A percentile compares a stretch with the other conserved stretches of the same genome.
Conservation (phyloP, 1,140 invertebrate genomes). For the Anagrus nilaparvatae region DNA sequence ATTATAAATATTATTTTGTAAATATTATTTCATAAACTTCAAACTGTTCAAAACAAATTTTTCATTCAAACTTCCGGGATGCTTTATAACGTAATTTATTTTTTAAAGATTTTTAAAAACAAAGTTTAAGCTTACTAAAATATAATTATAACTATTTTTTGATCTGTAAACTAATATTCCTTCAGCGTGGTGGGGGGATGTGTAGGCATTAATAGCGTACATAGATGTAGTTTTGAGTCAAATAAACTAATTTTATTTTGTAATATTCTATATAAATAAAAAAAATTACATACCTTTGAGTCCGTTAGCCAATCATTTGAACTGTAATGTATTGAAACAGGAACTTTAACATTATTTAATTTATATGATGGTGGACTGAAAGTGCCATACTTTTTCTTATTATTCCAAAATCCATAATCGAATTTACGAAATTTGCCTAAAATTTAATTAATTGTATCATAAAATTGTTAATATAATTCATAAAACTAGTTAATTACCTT, state of each 20-base stretch:
- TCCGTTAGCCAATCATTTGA: conserved; percentile 50
- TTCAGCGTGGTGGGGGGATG: too few relatives aligned
- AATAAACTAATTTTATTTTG: not conserved
- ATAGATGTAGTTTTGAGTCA: not conserved
- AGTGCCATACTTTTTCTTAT: conserved; percentile 44
- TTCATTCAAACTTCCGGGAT: too few relatives aligned
- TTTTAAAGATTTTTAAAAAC: conserved; percentile 4
- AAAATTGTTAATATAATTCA: conserved; percentile 1
- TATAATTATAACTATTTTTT: not conserved
- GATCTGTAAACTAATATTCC: not conserved
- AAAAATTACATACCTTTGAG: conserved; percentile 18
- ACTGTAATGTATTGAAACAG: conserved; percentile 49
- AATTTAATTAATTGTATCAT: not conserved
- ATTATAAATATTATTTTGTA: too few relatives aligned
- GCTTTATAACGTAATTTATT: conserved; percentile 1
- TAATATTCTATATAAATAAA: conserved; percentile 1
- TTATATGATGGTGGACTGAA: conserved; percentile 46
- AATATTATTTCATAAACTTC: too few relatives aligned
- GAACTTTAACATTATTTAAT: conserved; percentile 43
- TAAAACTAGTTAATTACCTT: conserved; percentile 1
- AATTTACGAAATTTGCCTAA: conserved; percentile 24
- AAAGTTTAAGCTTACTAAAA: not conserved
- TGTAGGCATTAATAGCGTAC: too few relatives aligned
- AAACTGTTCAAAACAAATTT: too few relatives aligned
- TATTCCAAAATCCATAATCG: conserved; percentile 44